Evolutionary conservation across 1,140 invertebrate genomes (phyloP), one percentile per base, ranked within the genome.

Genomic region (Paralvinella palmiformis): DNA sequence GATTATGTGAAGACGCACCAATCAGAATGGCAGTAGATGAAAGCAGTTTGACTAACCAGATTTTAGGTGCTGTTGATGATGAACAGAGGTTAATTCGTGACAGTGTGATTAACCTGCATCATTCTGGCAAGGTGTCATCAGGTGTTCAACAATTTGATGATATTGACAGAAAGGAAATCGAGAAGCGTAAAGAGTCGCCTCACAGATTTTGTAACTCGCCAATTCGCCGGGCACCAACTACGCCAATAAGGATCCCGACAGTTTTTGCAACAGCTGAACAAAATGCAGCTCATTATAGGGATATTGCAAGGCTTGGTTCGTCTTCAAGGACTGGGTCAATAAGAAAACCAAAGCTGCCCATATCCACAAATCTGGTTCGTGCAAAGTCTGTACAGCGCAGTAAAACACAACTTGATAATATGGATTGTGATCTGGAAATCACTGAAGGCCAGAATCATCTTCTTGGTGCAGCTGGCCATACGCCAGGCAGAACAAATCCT

Each of bases 161-260:
- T 13, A 6, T 68, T 29, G 29, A 63, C 27, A 17, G 58, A 3
- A 2, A 10, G 3, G 50, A 58, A 24, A 33, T 67, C 17, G 57
- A 59, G 20, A 68, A 71, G 27, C 65, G 67, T 44, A 66, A 69
- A 36, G 50, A 37, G 15, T 71, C 71, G 2, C 73, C 74, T 10
- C 66, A 65, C 5, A 62, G 73, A 45, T 74, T 73, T 64, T 61
- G 67, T 1, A 71, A 69, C 52, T 71, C 72, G 17, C 63, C 69
- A 1, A 65, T 68, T 3, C 58, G 55, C 17, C 62, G 70, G 22
- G 72, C 68, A 50, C 53, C 71, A 33, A 53, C 61, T 10, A 72
- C 74, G 3, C 73, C 73, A 4, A 52, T 78, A n/a, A 65, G 70
- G 36, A 72, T 76, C 53, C 75, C 76, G 52, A 69, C 70, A 10